These are phyloP conservation scores for Rhineura floridana DNA, from an alignment of 2,113 vertebrate genomes.

Conservation along the genomic window DNA sequence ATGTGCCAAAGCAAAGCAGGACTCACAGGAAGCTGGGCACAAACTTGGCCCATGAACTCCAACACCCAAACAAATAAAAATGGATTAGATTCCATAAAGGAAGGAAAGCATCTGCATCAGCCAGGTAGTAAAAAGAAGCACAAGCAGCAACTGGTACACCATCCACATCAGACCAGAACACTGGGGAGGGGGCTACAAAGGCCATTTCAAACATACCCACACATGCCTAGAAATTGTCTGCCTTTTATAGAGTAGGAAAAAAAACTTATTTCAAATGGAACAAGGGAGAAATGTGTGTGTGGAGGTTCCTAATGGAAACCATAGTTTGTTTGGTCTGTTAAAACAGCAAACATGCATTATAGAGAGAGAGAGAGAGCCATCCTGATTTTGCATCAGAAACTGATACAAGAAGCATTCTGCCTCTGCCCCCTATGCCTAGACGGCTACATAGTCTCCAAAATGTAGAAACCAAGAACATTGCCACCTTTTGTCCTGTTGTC, in stretches of 20 bases:
- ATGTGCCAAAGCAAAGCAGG: background rate
- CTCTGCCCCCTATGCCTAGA: background rate
- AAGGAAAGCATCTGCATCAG: constrained; percentile 11
- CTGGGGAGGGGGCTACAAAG: background rate
- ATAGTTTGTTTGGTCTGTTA: background rate
- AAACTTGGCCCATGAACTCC: constrained; percentile 23
- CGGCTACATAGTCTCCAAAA: background rate
- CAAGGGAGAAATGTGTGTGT: background rate
- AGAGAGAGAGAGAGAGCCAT: background rate
- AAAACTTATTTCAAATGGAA: background rate
- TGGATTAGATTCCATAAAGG: background rate
- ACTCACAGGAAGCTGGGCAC: background rate
- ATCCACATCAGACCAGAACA: background rate
- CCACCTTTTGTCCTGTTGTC: background rate
- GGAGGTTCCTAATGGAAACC: background rate
- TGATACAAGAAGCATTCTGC: background rate
- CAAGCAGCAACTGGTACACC: background rate
- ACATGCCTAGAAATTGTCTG: background rate
- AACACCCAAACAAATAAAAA: constrained; percentile 7
- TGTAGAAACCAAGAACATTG: background rate
- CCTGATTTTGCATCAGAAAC: background rate
- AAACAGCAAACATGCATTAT: background rate
- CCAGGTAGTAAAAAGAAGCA: background rate
- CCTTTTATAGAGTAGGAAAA: constrained; percentile 24
- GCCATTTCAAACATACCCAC: constrained; percentile 27